A percentile compares a stretch with the other conserved stretches of the same genome.
Evolutionary conservation across 2,888 invertebrate species (phyloP).

Genomic region (Xylocampa areola): DNA sequence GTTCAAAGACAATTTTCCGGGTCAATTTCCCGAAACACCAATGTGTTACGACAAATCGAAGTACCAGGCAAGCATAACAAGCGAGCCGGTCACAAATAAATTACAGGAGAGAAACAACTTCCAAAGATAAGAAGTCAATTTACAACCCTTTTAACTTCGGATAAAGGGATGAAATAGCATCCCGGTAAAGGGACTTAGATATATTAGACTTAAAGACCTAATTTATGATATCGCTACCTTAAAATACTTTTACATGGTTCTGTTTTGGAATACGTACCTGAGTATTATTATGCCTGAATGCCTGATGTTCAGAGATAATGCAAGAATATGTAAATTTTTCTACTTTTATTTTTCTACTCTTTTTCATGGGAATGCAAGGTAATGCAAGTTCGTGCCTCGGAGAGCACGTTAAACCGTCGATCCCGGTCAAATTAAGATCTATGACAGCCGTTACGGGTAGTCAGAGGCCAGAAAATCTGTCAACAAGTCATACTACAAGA

Average conservation of each 20-base stretch:
- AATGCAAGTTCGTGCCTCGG: too few species aligned
- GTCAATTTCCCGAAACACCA: constrained; percentile 1
- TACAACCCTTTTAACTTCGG: constrained; percentile 32
- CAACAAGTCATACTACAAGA: too few species aligned
- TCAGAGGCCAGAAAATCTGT: too few species aligned
- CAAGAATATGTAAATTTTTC: too few species aligned
- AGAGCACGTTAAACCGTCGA: too few species aligned
- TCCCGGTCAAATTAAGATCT: too few species aligned
- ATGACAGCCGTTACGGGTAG: too few species aligned
- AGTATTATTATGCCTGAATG: too few species aligned
- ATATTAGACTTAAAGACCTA: constrained; percentile 32
- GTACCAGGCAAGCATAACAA: constrained; percentile 23
- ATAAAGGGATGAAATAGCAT: constrained; percentile 28
- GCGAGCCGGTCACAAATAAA: constrained; percentile 28
- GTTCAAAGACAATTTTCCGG: constrained; percentile 17
- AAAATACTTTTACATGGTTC: constrained; percentile 5
- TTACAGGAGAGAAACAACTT: constrained; percentile 36
- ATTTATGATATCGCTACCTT: constrained; percentile 40
- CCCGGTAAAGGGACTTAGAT: constrained; percentile 28
- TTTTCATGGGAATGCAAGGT: too few species aligned
- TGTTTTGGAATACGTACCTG: constrained; percentile 14
- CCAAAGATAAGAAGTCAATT: constrained; percentile 46
- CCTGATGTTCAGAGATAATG: too few species aligned
- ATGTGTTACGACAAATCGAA: constrained; percentile 12
- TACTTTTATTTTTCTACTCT: too few species aligned